These are phyloP conservation scores for Actinia equina DNA, from an alignment of 64 coral and sea anemone species.

Conservation along the genomic window DNA sequence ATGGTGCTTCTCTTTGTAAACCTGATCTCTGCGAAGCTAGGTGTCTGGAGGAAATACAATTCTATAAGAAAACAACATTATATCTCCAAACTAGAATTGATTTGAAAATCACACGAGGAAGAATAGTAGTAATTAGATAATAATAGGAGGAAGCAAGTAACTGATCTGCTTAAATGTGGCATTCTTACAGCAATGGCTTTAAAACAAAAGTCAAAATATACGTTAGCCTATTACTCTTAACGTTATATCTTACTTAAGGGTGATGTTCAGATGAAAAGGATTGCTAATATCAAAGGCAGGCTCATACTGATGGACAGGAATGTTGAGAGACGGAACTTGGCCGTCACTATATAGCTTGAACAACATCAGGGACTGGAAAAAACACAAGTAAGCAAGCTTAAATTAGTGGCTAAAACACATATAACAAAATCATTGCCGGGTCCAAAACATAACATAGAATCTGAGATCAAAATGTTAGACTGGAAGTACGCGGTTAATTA, in stretches of 20 bases:
- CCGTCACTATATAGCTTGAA: constrained; percentile 63
- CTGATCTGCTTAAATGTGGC: too few species aligned
- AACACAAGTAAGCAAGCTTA: not conserved
- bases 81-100: not conserved
- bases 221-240: too few species aligned
- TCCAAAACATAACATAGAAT: too few species aligned
- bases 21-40: constrained; percentile 72
- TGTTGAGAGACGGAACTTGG: constrained; percentile 46
- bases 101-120: not conserved
- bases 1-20: constrained; percentile 72
- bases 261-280: constrained; percentile 62
- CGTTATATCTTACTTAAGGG: constrained; percentile 51
- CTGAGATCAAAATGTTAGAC: too few species aligned
- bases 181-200: too few species aligned
- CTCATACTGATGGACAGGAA: constrained; percentile 45
- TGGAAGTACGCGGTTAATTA: too few species aligned
- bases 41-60: constrained; percentile 35
- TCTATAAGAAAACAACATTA: constrained; percentile 4
- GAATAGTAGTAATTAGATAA: not conserved
- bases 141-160: too few species aligned
- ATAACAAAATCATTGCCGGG: too few species aligned
- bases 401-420: too few species aligned
- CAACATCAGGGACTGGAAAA: constrained; percentile 62
- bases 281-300: constrained; percentile 55
- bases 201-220: too few species aligned